Base-by-base conservation (phyloP, 2,797 vertebrate genomes). In the Epinephelus coioides region DNA sequence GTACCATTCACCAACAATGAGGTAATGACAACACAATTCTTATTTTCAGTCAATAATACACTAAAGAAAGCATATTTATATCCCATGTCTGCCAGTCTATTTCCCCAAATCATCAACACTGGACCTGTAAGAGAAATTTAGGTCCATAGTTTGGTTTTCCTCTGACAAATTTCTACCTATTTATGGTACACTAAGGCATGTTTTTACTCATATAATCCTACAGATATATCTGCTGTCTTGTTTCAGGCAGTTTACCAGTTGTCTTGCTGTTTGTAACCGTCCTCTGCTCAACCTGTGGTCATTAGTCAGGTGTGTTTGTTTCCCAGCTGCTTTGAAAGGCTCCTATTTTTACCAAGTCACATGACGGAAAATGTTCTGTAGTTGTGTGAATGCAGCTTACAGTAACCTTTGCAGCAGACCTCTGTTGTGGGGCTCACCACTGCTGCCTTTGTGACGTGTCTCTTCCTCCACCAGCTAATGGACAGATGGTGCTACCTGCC, bases 401-500 rank as follows among this genome's bases (percentile, higher is more conserved):
- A 55, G 38, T 40, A 47, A 63, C 54, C 38, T 64, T 30, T 60
- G 46, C 47, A 47, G 55, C 43, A 38, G 60, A 56, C 63, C 63
- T 67, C 30, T 62, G 67, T 57, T 62, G 4, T 23, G 57, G 56
- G 51, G 75, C 72, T 83, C 78, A 80, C 43, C 9, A 27, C 70
- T 49, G 19, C 69, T 75, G 63, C 19, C 14, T 71, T 13, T 51
- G 49, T 63, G 64, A 74, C 69, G 63, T 43, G 68, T 83, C 53
- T 65, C 59, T 53, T 30, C 46, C 67, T 55, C 72, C 55, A 46
- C 57, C 23, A 59, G 66, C 86, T 86, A 81, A 80, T 72, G 83
- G 82, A 87, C 79, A 86, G 76, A 89, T 78, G 88, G 88, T 63
- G 30, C 77, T 83, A 57, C 79, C 87, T 86, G 77, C 80, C 73